Evolutionary conservation across 2,797 vertebrate genomes (phyloP), one percentile per base, ranked within the genome.

Genomic region (Philypnodon macrostomus): DNA sequence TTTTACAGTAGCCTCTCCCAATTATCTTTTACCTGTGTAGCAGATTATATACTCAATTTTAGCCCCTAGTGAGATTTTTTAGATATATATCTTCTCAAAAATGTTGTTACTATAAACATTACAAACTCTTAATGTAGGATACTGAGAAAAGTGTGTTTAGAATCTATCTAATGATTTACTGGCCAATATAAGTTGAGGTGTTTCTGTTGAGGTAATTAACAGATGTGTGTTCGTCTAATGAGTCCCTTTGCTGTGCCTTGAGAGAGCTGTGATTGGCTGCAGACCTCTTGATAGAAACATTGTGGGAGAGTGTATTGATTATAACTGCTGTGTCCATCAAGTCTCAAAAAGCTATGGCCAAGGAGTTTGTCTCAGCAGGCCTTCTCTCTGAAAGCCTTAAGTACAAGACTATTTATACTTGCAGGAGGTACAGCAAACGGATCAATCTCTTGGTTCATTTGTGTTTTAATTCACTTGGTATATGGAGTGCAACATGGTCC

Each of bases 291-390:
- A 40, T 35, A 53, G n/a, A n/a, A 53, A 76, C 73, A 66, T 73
- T 54, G 63, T 63, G 63, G 51, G 59, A 61, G 52, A 79, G 71
- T 35, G 36, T 86, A 90, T 90, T 51, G 86, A 87, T 89, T 84
- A 67, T 67, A 73, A 72, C 75, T 37, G 67, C 77, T 84, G 81
- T 38, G 75, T 75, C 63, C 73, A 73, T 81, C 69, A 75, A 73
- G 77, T 51, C 63, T 51, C 52, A 63, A 63, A 79, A 73, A 77
- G 64, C 73, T 59, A 5, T 1, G 27, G 19, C 2, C 35, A 65
- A 61, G 36, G 75, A 38, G 49, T 47, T 26, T 53, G 63, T 55
- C 51, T 59, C 61, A 40, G 48, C n/a, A 58, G 32, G 32, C 21
- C 45, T 65, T 40, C 18, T 68, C n/a, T n/a, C n/a, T n/a, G n/a